Evolutionary conservation across 2,888 invertebrate species (phyloP).

Genomic region (Polymixis lichenea): DNA sequence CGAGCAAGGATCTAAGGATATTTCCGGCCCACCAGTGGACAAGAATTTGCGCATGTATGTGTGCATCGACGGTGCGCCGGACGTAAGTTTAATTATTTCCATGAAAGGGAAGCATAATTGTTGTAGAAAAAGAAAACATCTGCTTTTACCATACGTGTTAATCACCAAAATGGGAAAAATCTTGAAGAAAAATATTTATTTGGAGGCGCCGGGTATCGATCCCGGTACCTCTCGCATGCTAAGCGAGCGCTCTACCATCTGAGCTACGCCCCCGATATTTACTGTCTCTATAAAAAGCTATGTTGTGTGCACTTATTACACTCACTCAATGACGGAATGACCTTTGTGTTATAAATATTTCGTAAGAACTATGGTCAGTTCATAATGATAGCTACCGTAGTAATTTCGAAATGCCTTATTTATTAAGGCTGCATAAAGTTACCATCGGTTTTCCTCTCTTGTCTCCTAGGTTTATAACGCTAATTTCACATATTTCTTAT

Average conservation of each 20-base stretch:
- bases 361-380: slow-evolving; percentile 3
- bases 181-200: background rate
- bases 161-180: background rate
- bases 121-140: background rate
- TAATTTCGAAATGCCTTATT: no score
- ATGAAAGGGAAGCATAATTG: no score
- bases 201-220: slow-evolving; percentile 91
- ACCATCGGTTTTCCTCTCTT: no score
- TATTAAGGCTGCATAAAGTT: no score
- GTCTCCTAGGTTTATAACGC: no score
- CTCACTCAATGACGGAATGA: slow-evolving; percentile 1
- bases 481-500: no score
- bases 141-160: background rate
- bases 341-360: slow-evolving; percentile 2
- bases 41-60: no score
- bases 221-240: slow-evolving; percentile 91
- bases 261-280: slow-evolving; percentile 89
- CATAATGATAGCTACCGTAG: no score
- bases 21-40: background rate
- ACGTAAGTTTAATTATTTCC: no score
- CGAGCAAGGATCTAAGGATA: background rate
- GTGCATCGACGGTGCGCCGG: no score
- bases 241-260: slow-evolving; percentile 91
- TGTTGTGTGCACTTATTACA: background rate
- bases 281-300: slow-evolving; percentile 77